Percentiles rank a stretch among this genome's conserved stretches.
phyloP scores from a whole-genome alignment of 1,140 invertebrate genomes.

The Lamellibrachia luymesi region DNA sequence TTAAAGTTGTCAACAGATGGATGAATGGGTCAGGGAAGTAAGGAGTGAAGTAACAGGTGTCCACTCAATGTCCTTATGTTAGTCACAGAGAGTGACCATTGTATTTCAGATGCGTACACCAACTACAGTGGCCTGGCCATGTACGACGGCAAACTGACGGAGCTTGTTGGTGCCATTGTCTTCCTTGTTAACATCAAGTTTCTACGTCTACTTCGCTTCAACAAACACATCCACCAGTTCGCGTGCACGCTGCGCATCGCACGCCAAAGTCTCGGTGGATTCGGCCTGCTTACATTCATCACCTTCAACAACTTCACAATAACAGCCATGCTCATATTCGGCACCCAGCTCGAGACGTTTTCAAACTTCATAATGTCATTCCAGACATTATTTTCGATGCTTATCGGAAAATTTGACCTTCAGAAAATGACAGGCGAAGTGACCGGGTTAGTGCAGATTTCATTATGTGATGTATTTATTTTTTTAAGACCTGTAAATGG shows the following conservation, averaged over 20 bases:
- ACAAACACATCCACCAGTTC: slow-evolving; percentile 55
- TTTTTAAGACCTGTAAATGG: too few relatives aligned
- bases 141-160: slow-evolving; percentile 8
- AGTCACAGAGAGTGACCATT: background rate
- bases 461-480: too few relatives aligned
- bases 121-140: slow-evolving; percentile 11
- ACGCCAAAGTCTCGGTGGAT: slow-evolving; percentile 46
- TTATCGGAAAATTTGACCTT: slow-evolving; percentile 12
- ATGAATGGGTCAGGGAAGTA: background rate
- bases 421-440: background rate
- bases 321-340: background rate
- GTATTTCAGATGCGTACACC: slow-evolving; percentile 4
- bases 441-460: background rate
- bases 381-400: slow-evolving; percentile 11
- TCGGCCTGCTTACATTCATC: slow-evolving; percentile 50
- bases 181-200: slow-evolving; percentile 18
- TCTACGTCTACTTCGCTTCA: slow-evolving; percentile 60
- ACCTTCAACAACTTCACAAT: slow-evolving; percentile 52
- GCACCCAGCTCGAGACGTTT: background rate
- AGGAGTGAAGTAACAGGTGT: too few relatives aligned
- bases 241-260: slow-evolving; percentile 45
- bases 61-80: background rate
- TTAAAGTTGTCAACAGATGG: too few relatives aligned
- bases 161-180: slow-evolving; percentile 7
- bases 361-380: background rate